These are phyloP conservation scores for Bos indicus DNA, from an alignment of 2,113 vertebrate species.

Conservation along the genomic window DNA sequence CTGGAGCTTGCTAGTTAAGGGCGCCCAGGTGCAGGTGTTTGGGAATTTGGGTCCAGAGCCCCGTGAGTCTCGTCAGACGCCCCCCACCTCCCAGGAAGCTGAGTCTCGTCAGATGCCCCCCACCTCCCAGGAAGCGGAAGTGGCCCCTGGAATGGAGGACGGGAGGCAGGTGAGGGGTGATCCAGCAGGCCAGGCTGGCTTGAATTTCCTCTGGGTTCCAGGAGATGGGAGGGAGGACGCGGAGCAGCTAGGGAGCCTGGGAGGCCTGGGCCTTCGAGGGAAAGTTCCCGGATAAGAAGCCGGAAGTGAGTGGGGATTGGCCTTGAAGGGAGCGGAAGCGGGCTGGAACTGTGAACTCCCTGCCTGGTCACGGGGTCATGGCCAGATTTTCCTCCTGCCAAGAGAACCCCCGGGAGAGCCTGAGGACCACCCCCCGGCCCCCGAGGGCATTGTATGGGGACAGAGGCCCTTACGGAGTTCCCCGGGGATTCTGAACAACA, in stretches of 20 bases:
- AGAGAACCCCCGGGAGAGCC: not conserved
- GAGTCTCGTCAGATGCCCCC: not conserved
- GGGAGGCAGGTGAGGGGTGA: not conserved
- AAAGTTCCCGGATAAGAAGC: not conserved
- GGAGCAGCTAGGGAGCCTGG: not conserved
- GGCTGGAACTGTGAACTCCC: no score
- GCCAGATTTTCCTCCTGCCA: not conserved
- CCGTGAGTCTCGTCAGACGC: not conserved
- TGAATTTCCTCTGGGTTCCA: not conserved
- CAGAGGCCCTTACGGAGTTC: not conserved
- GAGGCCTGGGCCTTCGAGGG: not conserved
- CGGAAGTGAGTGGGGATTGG: not conserved
- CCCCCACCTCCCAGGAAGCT: no score
- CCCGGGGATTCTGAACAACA: not conserved
- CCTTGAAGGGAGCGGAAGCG: not conserved
- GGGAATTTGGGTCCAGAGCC: not conserved
- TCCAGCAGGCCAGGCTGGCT: accelerated
- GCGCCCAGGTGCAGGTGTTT: not conserved
- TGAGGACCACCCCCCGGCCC: no score
- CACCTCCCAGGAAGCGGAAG: no score
- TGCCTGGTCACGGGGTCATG: no score
- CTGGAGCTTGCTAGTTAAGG: not conserved
- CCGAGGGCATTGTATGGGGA: accelerated
- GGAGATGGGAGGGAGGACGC: not conserved
- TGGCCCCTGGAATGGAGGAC: not conserved